Percentiles rank a stretch among this genome's conserved stretches.
These are phyloP conservation scores for Macaca mulatta DNA, from an alignment of 2,113 vertebrate species.

Conservation along the genomic window DNA sequence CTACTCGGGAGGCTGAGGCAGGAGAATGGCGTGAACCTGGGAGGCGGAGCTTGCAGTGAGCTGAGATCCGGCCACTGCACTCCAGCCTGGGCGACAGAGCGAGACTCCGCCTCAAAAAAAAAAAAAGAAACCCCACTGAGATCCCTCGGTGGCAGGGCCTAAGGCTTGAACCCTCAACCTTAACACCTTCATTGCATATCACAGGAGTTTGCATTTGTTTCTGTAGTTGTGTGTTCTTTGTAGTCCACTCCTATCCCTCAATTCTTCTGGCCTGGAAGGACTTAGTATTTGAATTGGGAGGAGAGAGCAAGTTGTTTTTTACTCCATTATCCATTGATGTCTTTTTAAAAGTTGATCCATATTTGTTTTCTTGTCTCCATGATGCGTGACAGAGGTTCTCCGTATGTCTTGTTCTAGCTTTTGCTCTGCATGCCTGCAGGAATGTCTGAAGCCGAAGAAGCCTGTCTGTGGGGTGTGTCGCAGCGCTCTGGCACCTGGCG, in stretches of 20 bases:
- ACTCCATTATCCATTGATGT: constrained; percentile 52
- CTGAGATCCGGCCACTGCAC: too few species aligned
- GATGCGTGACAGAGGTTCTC: constrained; percentile 60
- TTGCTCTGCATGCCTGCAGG: constrained; percentile 94
- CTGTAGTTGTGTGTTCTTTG: neutral
- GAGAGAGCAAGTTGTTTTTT: constrained; percentile 40
- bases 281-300: neutral
- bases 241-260: neutral
- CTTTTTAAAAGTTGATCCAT: constrained; percentile 58
- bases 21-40: too few species aligned
- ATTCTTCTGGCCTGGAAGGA: neutral
- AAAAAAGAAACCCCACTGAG: neutral
- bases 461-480: constrained; percentile 97
- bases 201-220: neutral
- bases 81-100: too few species aligned
- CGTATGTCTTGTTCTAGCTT: constrained; percentile 86
- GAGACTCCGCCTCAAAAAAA: too few species aligned
- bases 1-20: too few species aligned
- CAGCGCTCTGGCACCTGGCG: constrained; percentile 86
- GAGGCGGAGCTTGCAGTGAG: too few species aligned
- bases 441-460: constrained; percentile 95
- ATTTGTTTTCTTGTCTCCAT: constrained; percentile 65
- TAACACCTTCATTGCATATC: neutral
- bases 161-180: neutral
- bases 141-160: neutral